Evolutionary conservation across 2,797 vertebrate species (phyloP).

Genomic region (Macroramphosus scolopax): DNA sequence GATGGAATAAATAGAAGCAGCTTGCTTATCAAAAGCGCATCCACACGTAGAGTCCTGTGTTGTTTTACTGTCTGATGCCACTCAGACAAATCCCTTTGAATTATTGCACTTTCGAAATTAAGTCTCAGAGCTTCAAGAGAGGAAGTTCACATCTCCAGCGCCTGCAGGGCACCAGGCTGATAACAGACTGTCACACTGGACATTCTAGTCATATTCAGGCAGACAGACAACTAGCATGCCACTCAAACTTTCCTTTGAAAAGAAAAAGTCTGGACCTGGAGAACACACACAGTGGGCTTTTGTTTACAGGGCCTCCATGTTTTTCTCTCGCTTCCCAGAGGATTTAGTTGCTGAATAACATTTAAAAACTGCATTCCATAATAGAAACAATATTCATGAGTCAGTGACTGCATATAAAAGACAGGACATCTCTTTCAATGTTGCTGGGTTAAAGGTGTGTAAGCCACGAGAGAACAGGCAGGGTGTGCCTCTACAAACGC

Average conservation of each 20-base stretch:
- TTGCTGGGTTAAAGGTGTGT: constrained; percentile 17
- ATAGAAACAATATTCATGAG: constrained; percentile 1
- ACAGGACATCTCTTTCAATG: background rate
- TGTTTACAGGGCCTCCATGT: constrained; percentile 15
- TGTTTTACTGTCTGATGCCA: too few species aligned
- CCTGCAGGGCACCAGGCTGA: constrained; percentile 28
- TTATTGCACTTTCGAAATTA: too few species aligned
- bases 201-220: constrained; percentile 28
- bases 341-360: constrained; percentile 1
- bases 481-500: constrained; percentile 53
- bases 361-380: constrained; percentile 3
- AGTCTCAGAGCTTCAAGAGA: too few species aligned
- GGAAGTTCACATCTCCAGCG: constrained; percentile 7
- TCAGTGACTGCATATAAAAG: background rate
- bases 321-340: background rate
- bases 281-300: constrained; percentile 35
- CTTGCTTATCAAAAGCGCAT: too few species aligned
- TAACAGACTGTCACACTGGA: constrained; percentile 34
- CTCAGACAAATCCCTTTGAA: too few species aligned
- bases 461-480: background rate
- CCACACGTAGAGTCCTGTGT: too few species aligned
- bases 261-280: constrained; percentile 10
- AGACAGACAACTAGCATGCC: constrained; percentile 55
- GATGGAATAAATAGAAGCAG: constrained; percentile 39
- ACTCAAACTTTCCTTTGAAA: constrained; percentile 48